These are phyloP conservation scores for Drosophila maculinotata DNA, from an alignment of 2,888 invertebrate genomes.

Conservation along the genomic window DNA sequence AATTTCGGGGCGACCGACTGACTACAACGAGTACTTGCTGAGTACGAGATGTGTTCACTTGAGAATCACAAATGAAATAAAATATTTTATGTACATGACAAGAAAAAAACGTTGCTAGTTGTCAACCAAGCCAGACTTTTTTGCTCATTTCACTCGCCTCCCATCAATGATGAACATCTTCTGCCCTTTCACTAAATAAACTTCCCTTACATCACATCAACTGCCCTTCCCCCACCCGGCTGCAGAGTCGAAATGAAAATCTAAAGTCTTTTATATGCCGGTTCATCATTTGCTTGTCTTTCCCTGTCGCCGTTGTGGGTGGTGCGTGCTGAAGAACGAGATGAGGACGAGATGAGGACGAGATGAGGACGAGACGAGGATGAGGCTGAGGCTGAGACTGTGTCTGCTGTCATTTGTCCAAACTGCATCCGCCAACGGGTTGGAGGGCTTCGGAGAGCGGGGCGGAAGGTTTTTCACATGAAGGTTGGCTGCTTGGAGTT, in stretches of 20 bases:
- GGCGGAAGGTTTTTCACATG: conserved; percentile 1
- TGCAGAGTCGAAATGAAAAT: conserved; percentile 43
- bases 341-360: not conserved
- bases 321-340: conserved; percentile 18
- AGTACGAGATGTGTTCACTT: conserved; percentile 50
- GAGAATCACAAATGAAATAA: conserved; percentile 72
- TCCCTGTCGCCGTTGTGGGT: conserved; percentile 47
- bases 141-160: conserved; percentile 72
- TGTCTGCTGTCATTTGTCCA: conserved; percentile 74
- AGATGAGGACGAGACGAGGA: conserved; percentile 14
- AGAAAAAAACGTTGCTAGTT: conserved; percentile 52
- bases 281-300: conserved; percentile 69
- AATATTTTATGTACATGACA: conserved; percentile 66
- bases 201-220: conserved; percentile 28
- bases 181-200: conserved; percentile 38
- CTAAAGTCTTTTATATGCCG: conserved; percentile 54
- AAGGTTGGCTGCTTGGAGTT: conserved; percentile 30
- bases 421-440: conserved; percentile 70
- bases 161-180: conserved; percentile 64
- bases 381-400: conserved; percentile 27
- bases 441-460: not conserved
- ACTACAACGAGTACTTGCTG: conserved; percentile 5
- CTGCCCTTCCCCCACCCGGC: not conserved
- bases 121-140: conserved; percentile 56
- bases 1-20: conserved; percentile 29